A percentile compares a stretch with the other conserved stretches of the same genome.
Evolutionary conservation across 1,140 invertebrate genomes (phyloP).

Genomic region (Nymphalis io): DNA sequence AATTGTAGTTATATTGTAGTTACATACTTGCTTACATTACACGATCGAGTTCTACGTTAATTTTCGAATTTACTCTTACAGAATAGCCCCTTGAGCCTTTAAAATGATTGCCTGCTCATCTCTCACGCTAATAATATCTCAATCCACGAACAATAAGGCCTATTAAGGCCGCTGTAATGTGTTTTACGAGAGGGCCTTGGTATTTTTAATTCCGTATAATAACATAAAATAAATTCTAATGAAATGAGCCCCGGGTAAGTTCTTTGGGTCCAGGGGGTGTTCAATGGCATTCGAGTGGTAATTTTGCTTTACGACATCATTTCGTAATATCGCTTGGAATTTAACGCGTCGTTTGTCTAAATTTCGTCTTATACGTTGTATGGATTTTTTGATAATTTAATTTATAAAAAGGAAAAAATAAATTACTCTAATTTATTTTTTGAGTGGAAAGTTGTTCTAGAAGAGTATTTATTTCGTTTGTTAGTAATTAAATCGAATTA

Average conservation of each 20-base stretch:
- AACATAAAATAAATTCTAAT: constrained; percentile 34
- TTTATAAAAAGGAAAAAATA: no score
- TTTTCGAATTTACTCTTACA: no score
- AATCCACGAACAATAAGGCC: constrained; percentile 13
- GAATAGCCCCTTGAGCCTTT: no score
- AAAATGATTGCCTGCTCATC: neutral
- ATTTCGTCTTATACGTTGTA: neutral
- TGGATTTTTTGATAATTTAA: neutral
- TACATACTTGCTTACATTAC: no score
- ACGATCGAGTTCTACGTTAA: no score
- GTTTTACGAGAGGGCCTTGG: constrained; percentile 20
- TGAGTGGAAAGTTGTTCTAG: no score
- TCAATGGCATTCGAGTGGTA: constrained; percentile 38
- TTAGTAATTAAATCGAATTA: no score
- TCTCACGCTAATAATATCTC: constrained; percentile 19
- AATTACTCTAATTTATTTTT: no score
- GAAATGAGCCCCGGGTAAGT: constrained; percentile 17
- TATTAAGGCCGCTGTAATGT: constrained; percentile 14
- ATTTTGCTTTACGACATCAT: constrained; percentile 49
- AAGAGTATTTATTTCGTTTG: no score
- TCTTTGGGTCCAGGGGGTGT: constrained; percentile 20
- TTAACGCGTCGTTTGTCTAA: constrained; percentile 37
- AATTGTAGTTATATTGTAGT: no score
- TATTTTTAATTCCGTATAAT: constrained; percentile 33
- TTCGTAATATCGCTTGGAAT: constrained; percentile 42